Evolutionary conservation across 2,888 invertebrate genomes (phyloP).

Genomic region (Leucophenga maculata): DNA sequence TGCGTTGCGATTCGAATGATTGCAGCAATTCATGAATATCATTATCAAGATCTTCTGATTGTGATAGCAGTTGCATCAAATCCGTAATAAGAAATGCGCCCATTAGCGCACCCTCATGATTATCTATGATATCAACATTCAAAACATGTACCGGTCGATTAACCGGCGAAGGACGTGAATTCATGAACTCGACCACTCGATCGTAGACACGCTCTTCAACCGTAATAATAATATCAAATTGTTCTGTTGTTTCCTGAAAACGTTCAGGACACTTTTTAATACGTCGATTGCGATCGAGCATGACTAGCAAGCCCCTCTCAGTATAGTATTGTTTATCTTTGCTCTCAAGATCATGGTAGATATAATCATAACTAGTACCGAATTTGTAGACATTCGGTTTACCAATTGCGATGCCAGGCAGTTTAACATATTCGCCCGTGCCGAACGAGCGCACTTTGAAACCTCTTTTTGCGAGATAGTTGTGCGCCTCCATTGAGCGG

Average conservation of each 20-base stretch:
- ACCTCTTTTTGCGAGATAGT: slow-evolving; percentile 86
- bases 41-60: no score
- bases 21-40: no score
- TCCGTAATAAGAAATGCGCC: slow-evolving; percentile 98
- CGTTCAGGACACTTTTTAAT: slow-evolving; percentile 95
- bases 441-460: slow-evolving; percentile 88
- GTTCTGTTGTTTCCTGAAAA: slow-evolving; percentile 90
- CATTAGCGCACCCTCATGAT: slow-evolving; percentile 98
- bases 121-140: slow-evolving; percentile 99
- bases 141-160: slow-evolving; percentile 96
- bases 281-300: slow-evolving; percentile 96
- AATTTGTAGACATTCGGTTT: slow-evolving; percentile 98
- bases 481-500: slow-evolving; percentile 99
- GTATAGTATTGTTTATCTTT: slow-evolving; percentile 96
- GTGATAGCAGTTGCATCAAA: no score
- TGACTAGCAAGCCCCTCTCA: slow-evolving; percentile 97
- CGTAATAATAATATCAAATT: slow-evolving; percentile 96
- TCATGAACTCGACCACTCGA: slow-evolving; percentile 95
- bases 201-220: slow-evolving; percentile 99
- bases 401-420: slow-evolving; percentile 95
- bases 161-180: slow-evolving; percentile 82
- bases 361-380: slow-evolving; percentile 94
- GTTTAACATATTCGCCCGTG: slow-evolving; percentile 94
- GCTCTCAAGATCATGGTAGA: slow-evolving; percentile 90
- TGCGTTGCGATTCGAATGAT: no score